Percentiles rank a stretch among this genome's conserved stretches.
phyloP scores from a whole-genome alignment of 2,113 vertebrate species.

The Chiloscyllium plagiosum region DNA sequence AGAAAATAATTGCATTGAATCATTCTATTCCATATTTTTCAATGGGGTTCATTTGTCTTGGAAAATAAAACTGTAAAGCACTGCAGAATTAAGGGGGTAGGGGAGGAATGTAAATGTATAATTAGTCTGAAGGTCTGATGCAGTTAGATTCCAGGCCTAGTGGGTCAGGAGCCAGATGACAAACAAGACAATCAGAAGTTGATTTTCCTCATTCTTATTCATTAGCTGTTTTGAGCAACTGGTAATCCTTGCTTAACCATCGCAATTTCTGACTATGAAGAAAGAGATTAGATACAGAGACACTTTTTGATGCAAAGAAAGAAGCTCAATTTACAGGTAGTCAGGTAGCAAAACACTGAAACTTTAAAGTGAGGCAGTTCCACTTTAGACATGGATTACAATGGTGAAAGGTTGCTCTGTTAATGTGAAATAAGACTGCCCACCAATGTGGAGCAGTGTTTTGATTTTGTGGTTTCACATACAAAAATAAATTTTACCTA shows the following conservation, averaged over 20 bases:
- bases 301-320: background rate
- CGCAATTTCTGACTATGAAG: background rate
- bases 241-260: background rate
- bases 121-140: too few relatives aligned
- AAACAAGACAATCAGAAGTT: background rate
- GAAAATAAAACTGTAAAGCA: too few relatives aligned
- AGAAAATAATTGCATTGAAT: background rate
- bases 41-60: background rate
- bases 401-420: background rate
- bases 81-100: too few relatives aligned
- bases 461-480: background rate
- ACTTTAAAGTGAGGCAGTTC: background rate
- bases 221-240: background rate
- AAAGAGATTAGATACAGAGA: background rate
- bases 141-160: background rate
- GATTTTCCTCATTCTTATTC: background rate
- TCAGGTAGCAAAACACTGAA: background rate
- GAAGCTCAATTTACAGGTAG: background rate
- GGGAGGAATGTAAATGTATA: too few relatives aligned
- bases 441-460: background rate
- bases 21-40: background rate
- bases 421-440: background rate
- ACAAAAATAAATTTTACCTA: background rate
- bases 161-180: background rate
- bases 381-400: background rate